Evolutionary conservation across 1,140 invertebrate species (phyloP), one percentile per base, ranked within the genome.

Genomic region (Drosophila ohnishii): DNA sequence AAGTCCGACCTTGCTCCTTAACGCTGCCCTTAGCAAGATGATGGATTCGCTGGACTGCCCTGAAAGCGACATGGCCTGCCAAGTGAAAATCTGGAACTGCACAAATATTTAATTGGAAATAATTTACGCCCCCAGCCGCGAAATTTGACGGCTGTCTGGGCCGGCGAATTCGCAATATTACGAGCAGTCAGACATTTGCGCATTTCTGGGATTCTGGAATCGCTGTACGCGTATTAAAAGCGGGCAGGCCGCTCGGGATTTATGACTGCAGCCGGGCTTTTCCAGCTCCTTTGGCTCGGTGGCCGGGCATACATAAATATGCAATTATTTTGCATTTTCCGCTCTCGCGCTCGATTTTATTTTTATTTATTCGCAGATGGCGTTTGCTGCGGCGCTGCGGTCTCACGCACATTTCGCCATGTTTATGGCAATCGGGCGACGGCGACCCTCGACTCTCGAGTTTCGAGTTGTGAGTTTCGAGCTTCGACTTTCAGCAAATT

Each of bases 241-340:
- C 25, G 47, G 37, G 70, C 53, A 57, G 62, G 55, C 75, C 60
- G 44, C 65, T 67, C 48, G 65, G 65, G 76, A 74, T 83, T 82
- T 74, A 65, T 67, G 75, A 57, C 64, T 59, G 75, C 65, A 50
- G 13, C 32, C 35, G 45, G 55, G 35, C 61, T 16, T 44, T 51
- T 22, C 16, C 66, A 69, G 34, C 28, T 71, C 50, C 67, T 57
- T 70, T 45, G 50, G 64, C 65, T 59, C 35, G 60, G 35, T 63
- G 82, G 69, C 84, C 73, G 65, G 56, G 56, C 51, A 51, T 60
- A 87, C 67, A 83, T 87, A 88, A 88, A 88, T 88, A 83, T 88
- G 84, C 83, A 87, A 87, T 87, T 88, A 87, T 87, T 87, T 88
- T 83, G 76, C 78, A 86, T 82, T 87, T 87, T 80, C 53, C 74